phyloP scores from a whole-genome alignment of 2,888 invertebrate genomes.

The Eurytoma adleriae region DNA sequence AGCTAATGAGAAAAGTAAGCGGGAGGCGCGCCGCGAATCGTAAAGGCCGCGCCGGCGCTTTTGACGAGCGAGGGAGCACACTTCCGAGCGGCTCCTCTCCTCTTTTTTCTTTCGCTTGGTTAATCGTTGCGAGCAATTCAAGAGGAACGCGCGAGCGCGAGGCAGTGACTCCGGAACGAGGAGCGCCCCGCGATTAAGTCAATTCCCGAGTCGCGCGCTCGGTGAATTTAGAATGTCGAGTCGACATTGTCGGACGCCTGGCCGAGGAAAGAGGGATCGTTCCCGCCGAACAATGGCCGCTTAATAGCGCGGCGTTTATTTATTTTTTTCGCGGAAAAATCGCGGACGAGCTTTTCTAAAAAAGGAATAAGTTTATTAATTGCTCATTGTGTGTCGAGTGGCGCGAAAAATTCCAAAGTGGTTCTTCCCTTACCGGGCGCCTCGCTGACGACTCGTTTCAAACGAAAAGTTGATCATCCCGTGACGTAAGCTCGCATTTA shows the following conservation, averaged over 20 bases:
- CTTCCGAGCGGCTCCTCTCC: constrained; percentile 22
- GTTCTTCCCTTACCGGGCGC: too few relatives aligned
- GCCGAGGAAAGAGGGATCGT: background rate
- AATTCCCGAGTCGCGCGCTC: constrained; percentile 16
- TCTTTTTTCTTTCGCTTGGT: background rate
- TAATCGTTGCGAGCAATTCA: constrained; percentile 13
- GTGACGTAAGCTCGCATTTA: too few relatives aligned
- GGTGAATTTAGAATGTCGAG: constrained; percentile 9
- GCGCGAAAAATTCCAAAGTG: too few relatives aligned
- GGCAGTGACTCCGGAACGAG: background rate
- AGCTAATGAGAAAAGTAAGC: constrained; percentile 54
- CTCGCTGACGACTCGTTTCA: too few relatives aligned
- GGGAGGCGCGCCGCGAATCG: constrained; percentile 25
- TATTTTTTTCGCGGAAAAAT: constrained; percentile 23
- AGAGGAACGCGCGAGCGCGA: constrained; percentile 27
- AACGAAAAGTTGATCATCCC: too few relatives aligned
- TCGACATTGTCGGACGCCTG: background rate
- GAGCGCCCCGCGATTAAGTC: constrained; percentile 40
- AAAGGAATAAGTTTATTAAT: too few relatives aligned
- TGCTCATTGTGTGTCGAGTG: too few relatives aligned
- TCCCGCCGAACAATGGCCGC: constrained; percentile 19
- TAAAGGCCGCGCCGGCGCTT: constrained; percentile 27
- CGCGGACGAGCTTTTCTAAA: background rate
- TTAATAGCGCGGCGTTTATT: constrained; percentile 15
- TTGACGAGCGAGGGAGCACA: constrained; percentile 42